phyloP scores from a whole-genome alignment of 2,888 invertebrate species.

The Nomada fabriciana region DNA sequence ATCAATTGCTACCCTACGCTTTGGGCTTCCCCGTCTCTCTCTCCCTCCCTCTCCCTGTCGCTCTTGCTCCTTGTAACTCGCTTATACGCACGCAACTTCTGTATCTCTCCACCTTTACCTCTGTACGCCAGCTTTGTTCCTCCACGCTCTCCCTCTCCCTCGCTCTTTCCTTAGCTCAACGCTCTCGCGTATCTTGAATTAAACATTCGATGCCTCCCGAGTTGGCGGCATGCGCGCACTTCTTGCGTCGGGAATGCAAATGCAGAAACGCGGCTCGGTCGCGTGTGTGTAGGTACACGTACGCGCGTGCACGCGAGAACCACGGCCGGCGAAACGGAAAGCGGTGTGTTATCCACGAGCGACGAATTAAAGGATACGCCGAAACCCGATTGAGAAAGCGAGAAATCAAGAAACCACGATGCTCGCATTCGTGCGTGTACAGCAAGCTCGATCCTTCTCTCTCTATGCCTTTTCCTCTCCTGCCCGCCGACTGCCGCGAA shows the following conservation, averaged over 20 bases:
- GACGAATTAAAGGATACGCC: conserved; percentile 79
- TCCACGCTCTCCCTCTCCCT: conserved; percentile 14
- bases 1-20: conserved; percentile 83
- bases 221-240: conserved; percentile 79
- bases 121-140: conserved; percentile 4
- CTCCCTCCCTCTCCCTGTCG: not conserved
- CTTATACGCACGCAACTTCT: conserved; percentile 55
- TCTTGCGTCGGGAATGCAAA: conserved; percentile 81
- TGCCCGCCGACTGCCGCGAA: not conserved
- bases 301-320: conserved; percentile 10
- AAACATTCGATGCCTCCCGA: conserved; percentile 84
- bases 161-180: conserved; percentile 43
- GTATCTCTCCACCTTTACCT: conserved; percentile 26
- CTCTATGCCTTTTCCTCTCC: no score
- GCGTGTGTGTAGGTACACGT: conserved; percentile 32
- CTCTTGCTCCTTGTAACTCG: conserved; percentile 11
- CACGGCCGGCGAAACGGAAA: conserved; percentile 25
- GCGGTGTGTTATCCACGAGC: conserved; percentile 74
- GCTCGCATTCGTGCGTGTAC: conserved; percentile 66
- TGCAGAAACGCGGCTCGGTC: conserved; percentile 62
- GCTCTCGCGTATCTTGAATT: conserved; percentile 81
- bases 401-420: conserved; percentile 49
- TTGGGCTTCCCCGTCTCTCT: conserved; percentile 35
- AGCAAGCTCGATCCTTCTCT: conserved; percentile 25
- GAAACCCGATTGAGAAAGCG: conserved; percentile 72